A percentile compares a stretch with the other conserved stretches of the same genome.
phyloP scores from a whole-genome alignment of 1,140 invertebrate genomes.

The Portunus trituberculatus region DNA sequence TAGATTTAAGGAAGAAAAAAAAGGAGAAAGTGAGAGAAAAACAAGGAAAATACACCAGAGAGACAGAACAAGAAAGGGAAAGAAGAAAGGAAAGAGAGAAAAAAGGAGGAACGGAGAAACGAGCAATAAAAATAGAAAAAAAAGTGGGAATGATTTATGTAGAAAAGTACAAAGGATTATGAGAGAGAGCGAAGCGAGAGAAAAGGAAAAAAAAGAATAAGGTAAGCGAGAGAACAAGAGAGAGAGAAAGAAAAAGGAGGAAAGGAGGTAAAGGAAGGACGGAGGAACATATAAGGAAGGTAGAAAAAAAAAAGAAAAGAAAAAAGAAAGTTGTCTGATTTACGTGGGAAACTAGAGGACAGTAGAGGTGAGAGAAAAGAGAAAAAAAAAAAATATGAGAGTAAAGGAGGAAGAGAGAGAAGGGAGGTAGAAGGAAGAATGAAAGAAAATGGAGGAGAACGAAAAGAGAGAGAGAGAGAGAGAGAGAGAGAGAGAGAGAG shows the following conservation, averaged over 20 bases:
- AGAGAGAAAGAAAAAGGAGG: neutral
- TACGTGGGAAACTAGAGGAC: neutral
- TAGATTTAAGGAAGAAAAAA: too few species aligned
- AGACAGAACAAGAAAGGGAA: too few species aligned
- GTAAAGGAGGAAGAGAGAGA: neutral
- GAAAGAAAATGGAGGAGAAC: neutral
- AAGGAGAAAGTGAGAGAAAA: too few species aligned
- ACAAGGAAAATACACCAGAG: too few species aligned
- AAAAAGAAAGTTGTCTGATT: neutral
- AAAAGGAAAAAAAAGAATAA: neutral
- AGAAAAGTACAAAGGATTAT: neutral
- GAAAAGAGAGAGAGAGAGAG: too few species aligned
- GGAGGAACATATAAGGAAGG: neutral
- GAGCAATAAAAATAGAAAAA: neutral
- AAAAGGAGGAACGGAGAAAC: neutral
- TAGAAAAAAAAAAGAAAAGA: neutral
- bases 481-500: too few species aligned
- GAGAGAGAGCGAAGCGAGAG: neutral
- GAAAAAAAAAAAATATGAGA: neutral
- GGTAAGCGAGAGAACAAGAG: neutral
- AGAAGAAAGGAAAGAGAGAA: neutral
- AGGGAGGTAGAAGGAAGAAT: neutral
- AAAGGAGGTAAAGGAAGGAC: neutral
- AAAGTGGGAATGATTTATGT: neutral
- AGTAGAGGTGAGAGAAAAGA: neutral